Evolutionary conservation across 2,797 vertebrate genomes (phyloP), one percentile per base, ranked within the genome.

Genomic region (Cossypha heuglini): DNA sequence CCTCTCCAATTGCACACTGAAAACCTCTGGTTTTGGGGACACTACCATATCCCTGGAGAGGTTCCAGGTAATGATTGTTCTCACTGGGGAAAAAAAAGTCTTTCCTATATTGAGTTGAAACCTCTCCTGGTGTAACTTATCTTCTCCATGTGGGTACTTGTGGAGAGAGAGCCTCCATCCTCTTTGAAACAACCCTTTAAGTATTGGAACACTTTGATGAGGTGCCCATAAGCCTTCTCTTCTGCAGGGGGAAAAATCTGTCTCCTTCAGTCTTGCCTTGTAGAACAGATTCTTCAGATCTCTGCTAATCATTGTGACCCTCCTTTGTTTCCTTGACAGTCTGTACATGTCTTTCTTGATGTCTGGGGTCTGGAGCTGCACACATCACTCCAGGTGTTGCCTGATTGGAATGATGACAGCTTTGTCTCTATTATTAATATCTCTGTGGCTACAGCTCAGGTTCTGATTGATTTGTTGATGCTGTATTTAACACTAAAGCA

Each of bases 61-160:
- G 7, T 42, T 61, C 13, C 13, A 31, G 25, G 24, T 21, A 45
- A 35, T 51, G 43, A 51, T 6, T 33, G 17, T 13, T 77, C 15
- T 40, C 38, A 31, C 0, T 10, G 18, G 14, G n/a, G n/a, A 45
- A 28, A 57, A 40, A 18, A 25, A 37, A 8, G 1, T 16, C 8
- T 55, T 45, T 57, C 16, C 74, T 52, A 21, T 66, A n/a, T 5
- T 54, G 35, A 31, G 13, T 19, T 51, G 49, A 49, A 80, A 59
- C 5, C 5, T 49, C 16, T 46, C 5, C 17, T 0, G 0, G 10
- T 54, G 7, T 16, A 67, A 25, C 16, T 76, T 86, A 5, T 33
- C 22, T 49, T 78, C 25, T 90, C 29, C 11, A 10, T 25, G 35
- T 26, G 3, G 5, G 4, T 75, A 1, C 13, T 25, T 52, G 20